Percentiles rank a stretch among this genome's conserved stretches.
Evolutionary conservation across 2,113 vertebrate genomes (phyloP).

Genomic region (Piaya cayana): DNA sequence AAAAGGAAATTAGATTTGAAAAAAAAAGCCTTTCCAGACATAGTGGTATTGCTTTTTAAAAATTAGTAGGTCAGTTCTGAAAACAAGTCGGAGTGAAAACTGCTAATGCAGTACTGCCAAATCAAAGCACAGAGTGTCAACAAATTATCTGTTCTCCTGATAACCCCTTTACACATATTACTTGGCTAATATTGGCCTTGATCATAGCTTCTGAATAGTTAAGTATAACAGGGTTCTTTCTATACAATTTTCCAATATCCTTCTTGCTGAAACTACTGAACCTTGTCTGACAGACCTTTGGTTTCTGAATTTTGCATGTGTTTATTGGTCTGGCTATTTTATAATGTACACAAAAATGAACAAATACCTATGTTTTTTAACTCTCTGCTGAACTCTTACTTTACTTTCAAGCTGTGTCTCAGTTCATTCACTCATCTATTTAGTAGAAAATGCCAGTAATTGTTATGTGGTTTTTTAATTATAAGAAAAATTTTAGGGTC

Average conservation of each 20-base stretch:
- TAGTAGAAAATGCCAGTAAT: neutral
- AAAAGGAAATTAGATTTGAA: neutral
- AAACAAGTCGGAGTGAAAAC: neutral
- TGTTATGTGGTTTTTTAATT: neutral
- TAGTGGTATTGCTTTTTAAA: neutral
- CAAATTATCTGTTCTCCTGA: neutral
- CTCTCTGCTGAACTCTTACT: neutral
- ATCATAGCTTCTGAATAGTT: neutral
- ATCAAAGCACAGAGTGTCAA: neutral
- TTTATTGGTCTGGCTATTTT: neutral
- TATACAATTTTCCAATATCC: slow-evolving; percentile 7
- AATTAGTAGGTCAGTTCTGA: neutral
- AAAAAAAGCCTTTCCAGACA: neutral
- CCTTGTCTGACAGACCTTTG: neutral
- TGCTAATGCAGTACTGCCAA: neutral
- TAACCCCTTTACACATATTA: neutral
- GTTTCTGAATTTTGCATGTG: neutral
- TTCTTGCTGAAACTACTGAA: neutral
- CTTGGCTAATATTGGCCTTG: neutral
- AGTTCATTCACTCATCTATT: neutral
- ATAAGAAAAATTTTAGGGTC: neutral
- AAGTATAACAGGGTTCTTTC: neutral
- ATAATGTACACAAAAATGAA: neutral
- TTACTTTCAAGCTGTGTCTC: neutral
- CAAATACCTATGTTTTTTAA: neutral